These are phyloP conservation scores for Ptychadena robeensis DNA, from an alignment of 2,797 vertebrate genomes.

Conservation along the genomic window DNA sequence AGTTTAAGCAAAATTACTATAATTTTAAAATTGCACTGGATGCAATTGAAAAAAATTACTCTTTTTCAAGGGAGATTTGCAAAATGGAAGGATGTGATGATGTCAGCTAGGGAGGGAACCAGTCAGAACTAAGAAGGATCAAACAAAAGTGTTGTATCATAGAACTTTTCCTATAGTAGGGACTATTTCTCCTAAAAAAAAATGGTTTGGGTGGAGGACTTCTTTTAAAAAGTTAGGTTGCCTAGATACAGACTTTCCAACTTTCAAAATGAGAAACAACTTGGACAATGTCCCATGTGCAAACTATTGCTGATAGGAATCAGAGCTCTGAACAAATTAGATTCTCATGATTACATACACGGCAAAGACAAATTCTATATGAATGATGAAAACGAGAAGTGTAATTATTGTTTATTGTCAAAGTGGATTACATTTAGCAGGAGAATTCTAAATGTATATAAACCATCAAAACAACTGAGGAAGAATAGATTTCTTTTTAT, in stretches of 20 bases:
- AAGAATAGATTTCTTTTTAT: slow-evolving; percentile 26
- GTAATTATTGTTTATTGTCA: slow-evolving; percentile 51
- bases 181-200: background rate
- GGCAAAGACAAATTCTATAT: slow-evolving; percentile 39
- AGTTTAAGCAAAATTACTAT: too few species aligned
- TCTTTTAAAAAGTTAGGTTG: background rate
- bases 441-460: slow-evolving; percentile 39
- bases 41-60: too few species aligned
- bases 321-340: slow-evolving; percentile 45
- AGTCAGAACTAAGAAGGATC: too few species aligned
- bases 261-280: background rate
- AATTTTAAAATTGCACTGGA: too few species aligned
- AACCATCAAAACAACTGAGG: slow-evolving; percentile 23
- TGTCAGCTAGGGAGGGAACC: too few species aligned
- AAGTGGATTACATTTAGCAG: slow-evolving; percentile 46
- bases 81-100: too few species aligned
- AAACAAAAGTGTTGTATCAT: too few species aligned
- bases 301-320: slow-evolving; percentile 32
- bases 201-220: background rate
- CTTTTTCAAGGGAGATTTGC: too few species aligned
- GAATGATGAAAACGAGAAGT: slow-evolving; percentile 34
- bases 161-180: too few species aligned
- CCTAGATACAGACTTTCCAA: background rate
- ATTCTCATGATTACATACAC: slow-evolving; percentile 38
- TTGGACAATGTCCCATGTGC: slow-evolving; percentile 22